Conservation (phyloP, 1,140 invertebrate genomes). For the Arion vulgaris region DNA sequence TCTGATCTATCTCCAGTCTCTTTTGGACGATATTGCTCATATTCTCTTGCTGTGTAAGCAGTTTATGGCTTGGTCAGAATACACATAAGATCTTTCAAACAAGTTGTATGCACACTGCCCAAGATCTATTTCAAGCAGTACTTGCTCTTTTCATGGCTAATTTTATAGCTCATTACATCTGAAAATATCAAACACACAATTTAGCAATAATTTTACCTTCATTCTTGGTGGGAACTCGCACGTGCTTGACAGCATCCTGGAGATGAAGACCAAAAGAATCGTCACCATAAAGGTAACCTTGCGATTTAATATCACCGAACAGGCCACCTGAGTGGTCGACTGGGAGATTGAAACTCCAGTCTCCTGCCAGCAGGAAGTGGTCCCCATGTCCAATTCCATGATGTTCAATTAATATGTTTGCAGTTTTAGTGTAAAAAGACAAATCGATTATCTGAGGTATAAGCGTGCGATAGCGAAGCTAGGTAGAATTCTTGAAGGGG, state of each 20-base stretch:
- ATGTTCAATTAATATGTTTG: conserved; percentile 19
- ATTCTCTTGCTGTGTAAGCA: too few species aligned
- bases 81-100: too few species aligned
- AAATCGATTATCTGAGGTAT: conserved; percentile 17
- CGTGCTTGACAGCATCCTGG: conserved; percentile 43
- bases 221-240: conserved; percentile 36
- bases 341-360: conserved; percentile 40
- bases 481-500: conserved; percentile 44
- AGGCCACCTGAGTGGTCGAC: conserved; percentile 34
- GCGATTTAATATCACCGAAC: conserved; percentile 40
- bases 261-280: conserved; percentile 29
- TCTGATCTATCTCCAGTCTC: too few species aligned
- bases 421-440: conserved; percentile 1
- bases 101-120: too few species aligned
- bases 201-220: conserved; percentile 16
- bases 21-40: too few species aligned
- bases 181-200: not conserved
- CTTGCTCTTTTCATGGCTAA: not conserved
- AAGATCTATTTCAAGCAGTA: too few species aligned
- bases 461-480: conserved; percentile 30
- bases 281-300: conserved; percentile 35
- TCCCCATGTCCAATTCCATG: conserved; percentile 45
- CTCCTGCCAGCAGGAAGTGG: conserved; percentile 44
- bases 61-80: too few species aligned
- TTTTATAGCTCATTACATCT: not conserved